Evolutionary conservation across 1,140 invertebrate species (phyloP), one percentile per base, ranked within the genome.

Genomic region (Cydia strobilella): DNA sequence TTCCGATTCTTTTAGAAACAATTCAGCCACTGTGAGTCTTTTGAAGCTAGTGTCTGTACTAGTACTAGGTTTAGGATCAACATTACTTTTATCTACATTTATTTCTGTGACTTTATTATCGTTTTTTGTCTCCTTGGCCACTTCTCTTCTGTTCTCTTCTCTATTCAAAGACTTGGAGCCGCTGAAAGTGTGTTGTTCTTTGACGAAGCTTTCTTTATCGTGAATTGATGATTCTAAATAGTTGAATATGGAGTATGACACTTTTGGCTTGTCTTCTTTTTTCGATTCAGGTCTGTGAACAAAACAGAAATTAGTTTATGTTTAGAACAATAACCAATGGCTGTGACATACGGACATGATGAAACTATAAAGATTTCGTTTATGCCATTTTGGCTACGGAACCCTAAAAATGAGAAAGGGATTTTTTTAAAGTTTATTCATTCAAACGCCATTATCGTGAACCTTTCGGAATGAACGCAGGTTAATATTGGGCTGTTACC

Each of bases 221-320:
- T 94, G 94, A 0, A 94, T 82, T 0, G 94, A 93, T 48, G 92
- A 93, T 81, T 96, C 95, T 2, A 97, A 80, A 74, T 96, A 96
- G 80, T 96, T 96, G 79, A 97, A 97, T 25, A 97, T 94, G 0
- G 96, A 97, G 83, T 95, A 96, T 69, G 95, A 96, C 0, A 93
- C 88, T 88, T 95, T 94, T 75, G 95, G 94, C 78, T 95, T 93
- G 9, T 91, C 91, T 77, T 93, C 85, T 10, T 86, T 89, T 35
- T 93, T 85, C 1, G 86, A 75, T 63, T 88, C 83, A 0, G 78
- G 59, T 45, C 94, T 93, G 80, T 77, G 75, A 78, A 87, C 74
- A 78, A 80, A 66, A 75, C 42, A 74, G 35, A 71, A 25, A 13
- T 45, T 12, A 45, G 2, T 45, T 2, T 12, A 45, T 45, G 62